phyloP scores from a whole-genome alignment of 2,113 vertebrate genomes.

The Sterna hirundo region DNA sequence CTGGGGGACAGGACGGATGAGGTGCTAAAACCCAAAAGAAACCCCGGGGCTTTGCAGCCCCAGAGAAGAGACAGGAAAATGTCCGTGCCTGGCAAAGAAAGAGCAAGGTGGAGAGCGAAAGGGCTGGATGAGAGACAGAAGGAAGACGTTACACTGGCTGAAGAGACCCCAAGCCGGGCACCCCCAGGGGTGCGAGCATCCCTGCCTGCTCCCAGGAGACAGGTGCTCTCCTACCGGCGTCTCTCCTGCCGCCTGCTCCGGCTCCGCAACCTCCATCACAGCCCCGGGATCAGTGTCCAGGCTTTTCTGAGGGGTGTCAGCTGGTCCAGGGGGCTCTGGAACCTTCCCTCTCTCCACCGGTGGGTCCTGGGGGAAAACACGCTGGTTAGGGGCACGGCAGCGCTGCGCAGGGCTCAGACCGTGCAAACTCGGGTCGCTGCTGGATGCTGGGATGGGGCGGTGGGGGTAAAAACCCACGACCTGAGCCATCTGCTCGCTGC shows the following conservation, averaged over 20 bases:
- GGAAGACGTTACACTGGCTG: rapidly evolving
- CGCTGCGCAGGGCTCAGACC: rapidly evolving
- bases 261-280: neutral
- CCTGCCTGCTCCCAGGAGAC: neutral
- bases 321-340: rapidly evolving
- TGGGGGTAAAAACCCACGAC: neutral
- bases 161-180: neutral
- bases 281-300: rapidly evolving
- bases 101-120: neutral
- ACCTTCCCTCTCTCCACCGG: rapidly evolving
- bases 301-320: neutral
- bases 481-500: rapidly evolving
- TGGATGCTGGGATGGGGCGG: rapidly evolving
- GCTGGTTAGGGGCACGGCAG: rapidly evolving
- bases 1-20: rapidly evolving
- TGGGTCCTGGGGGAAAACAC: neutral
- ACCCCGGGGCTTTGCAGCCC: neutral
- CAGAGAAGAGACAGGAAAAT: neutral
- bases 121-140: neutral
- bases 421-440: rapidly evolving
- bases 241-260: neutral
- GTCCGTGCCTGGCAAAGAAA: neutral
- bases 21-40: neutral
- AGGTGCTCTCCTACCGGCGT: neutral
- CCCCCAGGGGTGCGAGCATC: neutral